phyloP scores from a whole-genome alignment of 2,113 vertebrate genomes.

The Elgaria multicarinata region DNA sequence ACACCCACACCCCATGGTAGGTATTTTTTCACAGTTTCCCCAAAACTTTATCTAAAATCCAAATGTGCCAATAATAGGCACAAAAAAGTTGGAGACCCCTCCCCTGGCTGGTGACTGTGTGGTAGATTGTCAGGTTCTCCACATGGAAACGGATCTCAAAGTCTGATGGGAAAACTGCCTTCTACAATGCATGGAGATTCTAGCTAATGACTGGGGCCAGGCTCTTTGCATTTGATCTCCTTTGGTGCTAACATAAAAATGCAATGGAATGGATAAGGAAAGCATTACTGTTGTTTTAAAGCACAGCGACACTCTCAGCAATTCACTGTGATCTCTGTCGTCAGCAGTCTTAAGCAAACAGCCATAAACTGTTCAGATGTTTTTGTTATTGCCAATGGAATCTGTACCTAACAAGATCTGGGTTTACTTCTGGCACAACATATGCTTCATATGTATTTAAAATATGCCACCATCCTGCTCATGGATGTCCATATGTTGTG shows the following conservation, averaged over 20 bases:
- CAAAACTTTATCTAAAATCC: no score
- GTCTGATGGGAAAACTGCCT: background rate
- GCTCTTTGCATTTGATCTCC: background rate
- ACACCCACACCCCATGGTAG: no score
- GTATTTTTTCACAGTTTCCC: no score
- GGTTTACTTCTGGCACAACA: background rate
- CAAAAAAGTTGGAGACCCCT: no score
- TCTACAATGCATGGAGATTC: background rate
- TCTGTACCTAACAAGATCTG: constrained; percentile 2
- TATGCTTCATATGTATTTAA: background rate
- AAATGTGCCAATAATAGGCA: no score
- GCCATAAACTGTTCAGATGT: background rate
- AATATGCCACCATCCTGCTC: background rate
- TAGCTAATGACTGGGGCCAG: background rate
- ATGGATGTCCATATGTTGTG: background rate
- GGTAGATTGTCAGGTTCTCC: background rate
- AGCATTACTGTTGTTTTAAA: background rate
- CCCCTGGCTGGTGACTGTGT: background rate
- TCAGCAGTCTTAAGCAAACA: constrained; percentile 7
- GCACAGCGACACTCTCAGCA: background rate
- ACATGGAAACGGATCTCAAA: background rate
- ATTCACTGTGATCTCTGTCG: background rate
- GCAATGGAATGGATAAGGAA: background rate
- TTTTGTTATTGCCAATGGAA: constrained; percentile 4
- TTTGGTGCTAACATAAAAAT: background rate